Conservation (phyloP, 2,888 invertebrate species). For the Branchellion lobata region DNA sequence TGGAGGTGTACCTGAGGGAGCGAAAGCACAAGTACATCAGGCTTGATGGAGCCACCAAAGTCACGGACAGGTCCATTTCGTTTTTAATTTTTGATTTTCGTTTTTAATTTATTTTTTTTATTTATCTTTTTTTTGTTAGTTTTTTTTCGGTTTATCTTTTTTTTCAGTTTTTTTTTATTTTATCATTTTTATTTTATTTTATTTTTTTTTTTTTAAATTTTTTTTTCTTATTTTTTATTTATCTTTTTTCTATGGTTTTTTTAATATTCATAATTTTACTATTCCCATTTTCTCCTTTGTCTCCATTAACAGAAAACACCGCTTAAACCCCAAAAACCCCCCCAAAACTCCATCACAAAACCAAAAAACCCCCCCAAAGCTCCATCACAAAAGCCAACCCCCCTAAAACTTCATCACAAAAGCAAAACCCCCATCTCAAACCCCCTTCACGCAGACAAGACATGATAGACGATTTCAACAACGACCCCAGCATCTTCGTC, state of each 20-base stretch:
- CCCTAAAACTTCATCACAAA: too few relatives aligned
- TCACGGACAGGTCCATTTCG: constrained; percentile 57
- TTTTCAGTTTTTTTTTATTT: background rate
- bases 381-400: too few relatives aligned
- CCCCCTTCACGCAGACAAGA: constrained; percentile 72
- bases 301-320: too few relatives aligned
- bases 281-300: too few relatives aligned
- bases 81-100: background rate
- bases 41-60: constrained; percentile 83
- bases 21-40: constrained; percentile 74
- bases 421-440: background rate
- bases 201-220: too few relatives aligned
- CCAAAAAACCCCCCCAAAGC: background rate
- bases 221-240: too few relatives aligned
- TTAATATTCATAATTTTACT: too few relatives aligned
- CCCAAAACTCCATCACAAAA: background rate
- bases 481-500: constrained; percentile 76
- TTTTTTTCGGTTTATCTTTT: too few relatives aligned
- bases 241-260: too few relatives aligned
- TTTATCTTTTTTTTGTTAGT: too few relatives aligned
- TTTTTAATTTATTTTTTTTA: constrained; percentile 12
- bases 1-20: constrained; percentile 82
- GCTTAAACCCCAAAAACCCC: too few relatives aligned
- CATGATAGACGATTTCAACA: constrained; percentile 83
- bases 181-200: background rate